These are phyloP conservation scores for Polypterus bichir DNA, from an alignment of 2,113 vertebrate species.

Conservation along the genomic window DNA sequence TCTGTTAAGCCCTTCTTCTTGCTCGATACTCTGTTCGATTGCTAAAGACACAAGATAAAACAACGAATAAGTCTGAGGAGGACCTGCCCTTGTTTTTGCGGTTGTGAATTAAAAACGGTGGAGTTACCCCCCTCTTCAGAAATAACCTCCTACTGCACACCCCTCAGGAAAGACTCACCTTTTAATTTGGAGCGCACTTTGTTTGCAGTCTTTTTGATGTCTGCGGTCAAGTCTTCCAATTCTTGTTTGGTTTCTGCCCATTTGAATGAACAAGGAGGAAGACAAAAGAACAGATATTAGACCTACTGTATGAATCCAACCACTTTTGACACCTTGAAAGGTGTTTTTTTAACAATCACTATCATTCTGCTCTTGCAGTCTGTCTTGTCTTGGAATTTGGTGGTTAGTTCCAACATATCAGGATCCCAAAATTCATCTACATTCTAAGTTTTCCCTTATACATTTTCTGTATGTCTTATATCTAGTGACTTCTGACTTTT, in stretches of 20 bases:
- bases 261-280: conserved; percentile 4
- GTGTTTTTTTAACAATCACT: no score
- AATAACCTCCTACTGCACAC: neutral
- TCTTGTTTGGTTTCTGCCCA: conserved; percentile 81
- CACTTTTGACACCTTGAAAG: no score
- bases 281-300: neutral
- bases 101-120: neutral
- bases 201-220: conserved; percentile 95
- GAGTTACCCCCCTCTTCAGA: neutral
- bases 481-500: no score
- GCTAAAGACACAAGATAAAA: conserved; percentile 38
- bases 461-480: no score
- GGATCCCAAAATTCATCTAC: no score
- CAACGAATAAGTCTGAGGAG: neutral
- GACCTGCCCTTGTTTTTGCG: neutral
- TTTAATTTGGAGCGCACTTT: conserved; percentile 96
- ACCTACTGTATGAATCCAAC: neutral
- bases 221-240: conserved; percentile 85
- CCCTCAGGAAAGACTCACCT: conserved; percentile 44
- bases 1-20: conserved; percentile 85
- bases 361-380: no score
- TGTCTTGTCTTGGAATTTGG: no score
- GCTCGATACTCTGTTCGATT: conserved; percentile 87
- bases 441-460: no score
- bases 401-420: no score